A percentile compares a stretch with the other conserved stretches of the same genome.
Conservation (phyloP, 2,113 vertebrate species). For the Acrocephalus arundinaceus region DNA sequence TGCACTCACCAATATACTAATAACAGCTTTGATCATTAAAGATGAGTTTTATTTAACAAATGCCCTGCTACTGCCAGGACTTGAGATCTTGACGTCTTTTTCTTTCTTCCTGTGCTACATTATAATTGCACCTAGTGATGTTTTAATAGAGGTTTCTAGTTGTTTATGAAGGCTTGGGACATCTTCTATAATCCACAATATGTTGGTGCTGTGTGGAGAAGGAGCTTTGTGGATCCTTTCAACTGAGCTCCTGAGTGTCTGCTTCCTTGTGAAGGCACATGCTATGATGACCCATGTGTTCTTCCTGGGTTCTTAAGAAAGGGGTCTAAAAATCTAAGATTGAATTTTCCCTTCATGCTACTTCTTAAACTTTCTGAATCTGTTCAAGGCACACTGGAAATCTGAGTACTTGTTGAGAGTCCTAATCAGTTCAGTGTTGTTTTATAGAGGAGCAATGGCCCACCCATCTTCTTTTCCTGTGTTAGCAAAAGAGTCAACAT, state of each 20-base stretch:
- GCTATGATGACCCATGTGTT: neutral
- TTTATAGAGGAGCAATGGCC: neutral
- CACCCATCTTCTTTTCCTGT: neutral
- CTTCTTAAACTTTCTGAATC: neutral
- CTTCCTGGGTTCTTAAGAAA: neutral
- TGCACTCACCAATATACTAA: conserved; percentile 25
- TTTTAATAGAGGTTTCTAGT: neutral
- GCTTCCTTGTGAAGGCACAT: neutral
- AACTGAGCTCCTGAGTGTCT: neutral
- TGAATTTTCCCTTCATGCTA: neutral
- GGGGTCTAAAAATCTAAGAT: neutral
- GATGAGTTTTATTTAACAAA: conserved; percentile 54
- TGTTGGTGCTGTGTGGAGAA: neutral
- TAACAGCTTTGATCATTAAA: conserved; percentile 41
- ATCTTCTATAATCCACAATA: neutral
- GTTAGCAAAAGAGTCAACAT: neutral
- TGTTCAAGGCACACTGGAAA: neutral
- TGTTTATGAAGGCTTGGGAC: neutral
- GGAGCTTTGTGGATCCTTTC: neutral
- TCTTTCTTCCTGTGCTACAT: neutral
- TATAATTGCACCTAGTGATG: neutral
- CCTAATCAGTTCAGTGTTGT: neutral
- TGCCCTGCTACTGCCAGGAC: neutral
- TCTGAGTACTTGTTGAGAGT: neutral
- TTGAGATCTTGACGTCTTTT: conserved; percentile 16